Evolutionary conservation across 2,797 vertebrate genomes (phyloP).

Genomic region (Lepidocolaptes lacrymiger): DNA sequence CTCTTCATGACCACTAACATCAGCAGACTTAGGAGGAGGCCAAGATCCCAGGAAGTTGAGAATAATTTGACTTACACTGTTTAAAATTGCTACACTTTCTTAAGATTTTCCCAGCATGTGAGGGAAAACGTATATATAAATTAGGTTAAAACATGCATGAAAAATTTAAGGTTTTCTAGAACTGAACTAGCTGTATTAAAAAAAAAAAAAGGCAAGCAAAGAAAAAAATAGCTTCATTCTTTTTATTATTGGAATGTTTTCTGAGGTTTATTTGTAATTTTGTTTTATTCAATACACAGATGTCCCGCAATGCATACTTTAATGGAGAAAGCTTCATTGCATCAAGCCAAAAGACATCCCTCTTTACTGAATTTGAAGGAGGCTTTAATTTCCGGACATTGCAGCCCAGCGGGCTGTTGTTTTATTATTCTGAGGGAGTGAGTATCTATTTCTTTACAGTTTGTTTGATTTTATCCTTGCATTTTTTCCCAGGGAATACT

Average conservation of each 20-base stretch:
- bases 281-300: conserved; percentile 76
- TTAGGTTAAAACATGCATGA: not conserved
- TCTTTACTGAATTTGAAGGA: conserved; percentile 89
- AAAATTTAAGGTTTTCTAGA: not conserved
- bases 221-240: not conserved
- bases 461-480: not conserved
- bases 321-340: conserved; percentile 89
- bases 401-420: conserved; percentile 88
- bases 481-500: not conserved
- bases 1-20: not conserved
- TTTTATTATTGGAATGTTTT: not conserved
- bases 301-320: conserved; percentile 93
- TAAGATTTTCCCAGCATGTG: not conserved
- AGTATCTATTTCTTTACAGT: conserved; percentile 22
- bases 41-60: not conserved
- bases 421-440: conserved; percentile 90
- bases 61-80: not conserved
- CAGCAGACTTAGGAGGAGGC: not conserved
- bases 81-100: not conserved
- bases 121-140: not conserved
- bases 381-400: conserved; percentile 92
- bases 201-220: not conserved
- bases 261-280: not conserved
- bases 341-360: conserved; percentile 87
- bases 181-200: not conserved